Evolutionary conservation across 2,797 vertebrate genomes (phyloP), one percentile per base, ranked within the genome.

Genomic region (Myripristis jacobus): DNA sequence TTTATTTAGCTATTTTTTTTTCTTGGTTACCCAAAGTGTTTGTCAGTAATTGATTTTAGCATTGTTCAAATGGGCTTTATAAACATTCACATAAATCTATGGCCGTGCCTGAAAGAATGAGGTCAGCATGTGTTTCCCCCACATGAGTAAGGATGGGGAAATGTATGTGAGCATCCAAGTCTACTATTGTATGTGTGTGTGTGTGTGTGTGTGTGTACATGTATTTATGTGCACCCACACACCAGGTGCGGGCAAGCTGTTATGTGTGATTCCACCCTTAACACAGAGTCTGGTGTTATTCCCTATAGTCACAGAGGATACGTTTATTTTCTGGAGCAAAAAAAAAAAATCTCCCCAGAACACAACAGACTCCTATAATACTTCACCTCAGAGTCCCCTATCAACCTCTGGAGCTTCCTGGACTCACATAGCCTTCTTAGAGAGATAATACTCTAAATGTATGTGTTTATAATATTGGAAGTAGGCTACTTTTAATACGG

Each of bases 91-190:
- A 54, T 85, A 83, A 87, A 84, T 83, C 54, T 73, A 59, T 56
- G 76, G 65, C 74, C 70, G 50, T 31, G 0, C 47, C 77, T 92
- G 89, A 91, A 91, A 90, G 87, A 92, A 93, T 89, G 84, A 89
- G 90, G 89, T 87, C 89, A 89, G 75, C 89, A 57, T 80, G 68
- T 70, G 76, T 88, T 87, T 83, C 65, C 77, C 73, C 77, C 80
- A 67, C 72, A 73, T 67, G 72, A 77, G 66, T 11, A 57, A 69
- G 83, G 76, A 59, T n/a, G 29, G 62, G 36, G 50, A 73, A 72
- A 76, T 55, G 70, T 81, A 48, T 69, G 38, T 61, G 38, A 56
- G 57, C 6, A 38, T 46, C 48, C 50, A 21, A 43, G 55, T 59
- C 11, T 77, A 8, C 21, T 31, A 1, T 8, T 38, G 51, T 67